Evolutionary conservation across 2,888 invertebrate genomes (phyloP), one percentile per base, ranked within the genome.

Genomic region (Pharmacophagus antenor): DNA sequence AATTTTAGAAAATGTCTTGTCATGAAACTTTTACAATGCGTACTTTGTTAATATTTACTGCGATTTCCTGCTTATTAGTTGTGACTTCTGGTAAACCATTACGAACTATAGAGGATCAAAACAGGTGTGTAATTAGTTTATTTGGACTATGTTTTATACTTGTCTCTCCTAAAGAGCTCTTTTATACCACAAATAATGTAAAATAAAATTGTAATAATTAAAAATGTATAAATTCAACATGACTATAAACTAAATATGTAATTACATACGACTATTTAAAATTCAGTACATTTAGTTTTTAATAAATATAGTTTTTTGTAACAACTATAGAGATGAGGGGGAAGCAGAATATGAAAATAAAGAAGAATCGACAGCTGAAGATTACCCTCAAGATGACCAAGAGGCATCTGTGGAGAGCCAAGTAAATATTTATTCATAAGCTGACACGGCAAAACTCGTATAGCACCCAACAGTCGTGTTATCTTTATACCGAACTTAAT

Each of bases 321-420:
- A 44, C 52, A 42, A 56, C 67, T 66, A 12, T 63, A 84, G 83
- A 31, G 75, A 78, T 61, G 56, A 66, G 2, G 78, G 79, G 8
- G 84, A 81, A 48, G 65, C 69, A 0, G 84, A 81, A 41, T 82
- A 82, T 57, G 80, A 77, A 25, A 70, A 62, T 10, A 75, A 71
- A 15, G 71, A 73, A 18, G 76, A 76, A 61, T 56, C 67, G 0
- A 66, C 64, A 2, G 68, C 67, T 15, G 80, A 80, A 12, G 74
- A 73, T 15, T 67, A 70, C n/a, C 31, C 65, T 12, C 65, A 65
- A 31, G 65, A 76, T 20, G 71, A 77, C 6, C 75, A 74, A 10
- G 72, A 74, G 1, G 41, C 70, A 3, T 64, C 64, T 3, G 47
- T 71, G 8, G 67, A 68, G 10, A 72, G 70, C 2, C 70, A 71